Conservation (phyloP, 2,888 invertebrate genomes). For the Cyaniris semiargus region DNA sequence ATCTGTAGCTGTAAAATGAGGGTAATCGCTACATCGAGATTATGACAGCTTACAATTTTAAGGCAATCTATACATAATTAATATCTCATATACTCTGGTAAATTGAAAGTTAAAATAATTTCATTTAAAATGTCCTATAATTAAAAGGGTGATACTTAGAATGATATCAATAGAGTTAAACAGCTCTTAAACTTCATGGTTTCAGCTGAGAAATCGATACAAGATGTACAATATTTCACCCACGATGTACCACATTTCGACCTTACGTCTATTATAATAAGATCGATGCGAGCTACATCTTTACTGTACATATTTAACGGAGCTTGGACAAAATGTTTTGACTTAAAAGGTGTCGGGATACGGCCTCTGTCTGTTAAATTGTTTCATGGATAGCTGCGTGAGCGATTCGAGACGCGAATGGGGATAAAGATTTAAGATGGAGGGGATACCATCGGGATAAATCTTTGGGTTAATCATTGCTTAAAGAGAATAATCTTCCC, state of each 20-base stretch:
- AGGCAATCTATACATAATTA: no score
- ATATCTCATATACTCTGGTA: no score
- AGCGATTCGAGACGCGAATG: not conserved
- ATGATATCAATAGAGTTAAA: not conserved
- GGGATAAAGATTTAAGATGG: conserved; percentile 6
- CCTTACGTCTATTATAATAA: not conserved
- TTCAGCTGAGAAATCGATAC: not conserved
- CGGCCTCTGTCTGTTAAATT: conserved; percentile 1
- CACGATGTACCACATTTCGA: not conserved
- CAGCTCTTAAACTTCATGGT: not conserved
- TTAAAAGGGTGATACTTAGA: not conserved
- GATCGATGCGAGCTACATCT: not conserved
- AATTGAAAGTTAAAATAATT: not conserved
- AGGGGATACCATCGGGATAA: not conserved
- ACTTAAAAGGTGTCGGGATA: conserved; percentile 8
- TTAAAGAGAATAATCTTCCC: not conserved
- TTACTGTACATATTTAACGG: not conserved
- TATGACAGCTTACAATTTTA: no score
- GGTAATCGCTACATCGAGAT: no score
- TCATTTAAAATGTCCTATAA: not conserved
- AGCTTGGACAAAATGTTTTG: not conserved
- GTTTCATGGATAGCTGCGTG: conserved; percentile 10
- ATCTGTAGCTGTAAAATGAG: no score
- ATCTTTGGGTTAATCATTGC: not conserved
- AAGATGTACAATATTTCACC: not conserved